Conservation (phyloP, 2,888 invertebrate genomes). For the Eupeodes latifasciatus region DNA sequence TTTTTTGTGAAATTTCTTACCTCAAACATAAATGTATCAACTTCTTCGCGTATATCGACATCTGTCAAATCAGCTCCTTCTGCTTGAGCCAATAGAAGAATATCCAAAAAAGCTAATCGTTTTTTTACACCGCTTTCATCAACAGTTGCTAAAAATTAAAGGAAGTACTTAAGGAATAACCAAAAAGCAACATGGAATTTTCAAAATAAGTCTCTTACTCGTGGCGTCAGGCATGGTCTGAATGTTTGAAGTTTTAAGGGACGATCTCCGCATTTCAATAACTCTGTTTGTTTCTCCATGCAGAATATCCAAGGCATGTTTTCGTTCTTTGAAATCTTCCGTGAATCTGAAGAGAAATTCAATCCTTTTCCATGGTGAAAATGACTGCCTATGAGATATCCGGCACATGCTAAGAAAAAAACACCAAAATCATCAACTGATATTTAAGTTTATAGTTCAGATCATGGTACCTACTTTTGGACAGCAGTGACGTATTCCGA, state of each 20-base stretch:
- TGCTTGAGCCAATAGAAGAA: slow-evolving; percentile 84
- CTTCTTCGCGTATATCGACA: slow-evolving; percentile 85
- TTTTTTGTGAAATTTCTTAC: not conserved
- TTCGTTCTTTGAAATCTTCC: slow-evolving; percentile 76
- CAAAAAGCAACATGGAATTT: not conserved
- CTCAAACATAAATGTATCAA: slow-evolving; percentile 87
- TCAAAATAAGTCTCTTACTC: slow-evolving; percentile 46
- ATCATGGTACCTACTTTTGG: slow-evolving; percentile 85
- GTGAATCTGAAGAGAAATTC: slow-evolving; percentile 77
- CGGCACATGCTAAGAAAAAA: slow-evolving; percentile 81
- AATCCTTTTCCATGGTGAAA: slow-evolving; percentile 82
- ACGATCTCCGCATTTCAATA: slow-evolving; percentile 80
- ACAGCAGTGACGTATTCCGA: slow-evolving; percentile 90
- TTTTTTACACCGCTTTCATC: slow-evolving; percentile 81
- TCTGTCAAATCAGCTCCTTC: slow-evolving; percentile 84
- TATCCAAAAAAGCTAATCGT: slow-evolving; percentile 84
- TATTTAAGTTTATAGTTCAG: not conserved
- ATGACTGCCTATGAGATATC: slow-evolving; percentile 80
- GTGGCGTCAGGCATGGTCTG: slow-evolving; percentile 75
- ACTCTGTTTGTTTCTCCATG: slow-evolving; percentile 82
- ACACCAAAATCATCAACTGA: too few relatives aligned
- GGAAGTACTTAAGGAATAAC: not conserved
- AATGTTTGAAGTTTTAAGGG: slow-evolving; percentile 78
- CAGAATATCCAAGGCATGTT: slow-evolving; percentile 78
- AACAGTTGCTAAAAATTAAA: slow-evolving; percentile 59